phyloP scores from a whole-genome alignment of 2,797 vertebrate genomes.

The Apogon hyalosoma region DNA sequence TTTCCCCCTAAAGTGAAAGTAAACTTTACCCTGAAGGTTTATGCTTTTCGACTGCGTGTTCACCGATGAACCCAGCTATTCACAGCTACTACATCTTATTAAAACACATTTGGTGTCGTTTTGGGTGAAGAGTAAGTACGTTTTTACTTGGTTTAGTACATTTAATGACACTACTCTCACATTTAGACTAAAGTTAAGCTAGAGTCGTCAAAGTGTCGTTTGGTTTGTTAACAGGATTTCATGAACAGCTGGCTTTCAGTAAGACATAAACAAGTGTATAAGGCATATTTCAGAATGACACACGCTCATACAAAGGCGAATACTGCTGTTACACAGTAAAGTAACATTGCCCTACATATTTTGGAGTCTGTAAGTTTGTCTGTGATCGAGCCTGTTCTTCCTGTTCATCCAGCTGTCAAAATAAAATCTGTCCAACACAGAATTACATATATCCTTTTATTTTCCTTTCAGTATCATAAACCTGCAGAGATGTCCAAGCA shows the following conservation, averaged over 20 bases:
- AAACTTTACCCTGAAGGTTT: not conserved
- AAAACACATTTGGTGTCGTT: not conserved
- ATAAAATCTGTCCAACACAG: not conserved
- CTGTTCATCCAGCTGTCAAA: not conserved
- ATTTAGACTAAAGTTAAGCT: no score
- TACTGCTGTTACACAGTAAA: no score
- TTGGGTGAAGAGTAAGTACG: not conserved
- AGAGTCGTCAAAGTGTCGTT: not conserved
- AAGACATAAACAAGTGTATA: no score
- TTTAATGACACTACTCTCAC: no score
- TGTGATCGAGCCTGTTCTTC: no score
- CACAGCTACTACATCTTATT: not conserved
- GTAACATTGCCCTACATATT: no score
- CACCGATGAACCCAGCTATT: not conserved
- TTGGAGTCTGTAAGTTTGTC: no score
- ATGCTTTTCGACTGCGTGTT: not conserved
- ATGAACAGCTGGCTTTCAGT: no score
- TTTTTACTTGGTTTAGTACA: not conserved
- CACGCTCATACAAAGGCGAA: no score
- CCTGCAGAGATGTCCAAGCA: not conserved
- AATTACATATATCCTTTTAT: not conserved
- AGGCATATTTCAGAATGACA: no score
- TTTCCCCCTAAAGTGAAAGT: constrained; percentile 41
- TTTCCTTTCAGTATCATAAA: not conserved
- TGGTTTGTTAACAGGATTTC: no score